Percentiles rank a stretch among this genome's conserved stretches.
Evolutionary conservation across 2,888 invertebrate species (phyloP).

Genomic region (Drosophila setosimentum): DNA sequence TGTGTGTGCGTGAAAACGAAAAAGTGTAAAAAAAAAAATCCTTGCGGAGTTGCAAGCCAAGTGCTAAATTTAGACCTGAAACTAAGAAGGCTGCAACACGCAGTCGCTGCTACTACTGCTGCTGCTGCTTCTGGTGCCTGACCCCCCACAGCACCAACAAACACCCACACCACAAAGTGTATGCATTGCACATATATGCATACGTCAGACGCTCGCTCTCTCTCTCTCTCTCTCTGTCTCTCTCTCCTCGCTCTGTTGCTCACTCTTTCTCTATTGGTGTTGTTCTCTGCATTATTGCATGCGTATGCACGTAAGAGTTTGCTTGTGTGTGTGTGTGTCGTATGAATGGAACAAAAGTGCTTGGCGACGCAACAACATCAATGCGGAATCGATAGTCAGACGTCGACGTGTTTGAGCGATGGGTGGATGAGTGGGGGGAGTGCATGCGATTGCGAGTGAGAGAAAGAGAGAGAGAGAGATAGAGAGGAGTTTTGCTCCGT

Average conservation of each 20-base stretch:
- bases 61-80: conserved; percentile 80
- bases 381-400: conserved; percentile 72
- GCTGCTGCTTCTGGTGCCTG: conserved; percentile 24
- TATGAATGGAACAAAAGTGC: conserved; percentile 79
- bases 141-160: conserved; percentile 63
- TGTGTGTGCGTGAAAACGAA: conserved; percentile 34
- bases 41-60: conserved; percentile 76
- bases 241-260: conserved; percentile 22
- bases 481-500: conserved; percentile 38
- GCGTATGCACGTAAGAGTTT: conserved; percentile 32
- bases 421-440: conserved; percentile 9
- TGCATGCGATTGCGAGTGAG: neutral
- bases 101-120: conserved; percentile 55
- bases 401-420: conserved; percentile 40
- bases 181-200: conserved; percentile 41
- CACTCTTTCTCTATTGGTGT: conserved; percentile 30
- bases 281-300: conserved; percentile 52
- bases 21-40: conserved; percentile 59
- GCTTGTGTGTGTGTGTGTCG: conserved; percentile 29
- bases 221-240: conserved; percentile 19
- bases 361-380: conserved; percentile 61
- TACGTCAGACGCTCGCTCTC: conserved; percentile 49
- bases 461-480: conserved; percentile 1
- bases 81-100: conserved; percentile 75
- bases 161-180: conserved; percentile 52